Conservation (phyloP, 1,140 invertebrate genomes). For the Sarcophaga bullata region DNA sequence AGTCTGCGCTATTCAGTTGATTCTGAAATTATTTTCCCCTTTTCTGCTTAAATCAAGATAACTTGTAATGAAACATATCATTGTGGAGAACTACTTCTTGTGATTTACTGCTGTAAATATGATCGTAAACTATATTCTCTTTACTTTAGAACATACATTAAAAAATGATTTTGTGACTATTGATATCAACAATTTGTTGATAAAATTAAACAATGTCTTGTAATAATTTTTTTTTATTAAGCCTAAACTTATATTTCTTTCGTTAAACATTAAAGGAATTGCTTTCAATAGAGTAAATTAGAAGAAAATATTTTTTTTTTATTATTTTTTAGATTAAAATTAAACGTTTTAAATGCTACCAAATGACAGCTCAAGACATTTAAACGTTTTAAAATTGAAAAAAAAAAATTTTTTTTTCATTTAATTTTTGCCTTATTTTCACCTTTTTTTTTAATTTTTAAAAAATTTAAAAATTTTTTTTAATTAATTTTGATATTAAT, state of each 20-base stretch:
- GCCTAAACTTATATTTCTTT: too few relatives aligned
- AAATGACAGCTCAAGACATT: not conserved
- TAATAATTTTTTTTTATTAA: too few relatives aligned
- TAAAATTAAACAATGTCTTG: too few relatives aligned
- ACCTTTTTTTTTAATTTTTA: not conserved
- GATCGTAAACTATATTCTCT: too few relatives aligned
- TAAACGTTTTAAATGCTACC: not conserved
- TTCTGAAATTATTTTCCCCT: too few relatives aligned
- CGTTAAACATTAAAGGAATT: not conserved
- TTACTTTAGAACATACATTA: too few relatives aligned
- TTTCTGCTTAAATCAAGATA: too few relatives aligned
- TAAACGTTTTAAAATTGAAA: not conserved
- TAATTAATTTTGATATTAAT: conserved; percentile 29
- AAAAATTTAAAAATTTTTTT: not conserved
- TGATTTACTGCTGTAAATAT: too few relatives aligned
- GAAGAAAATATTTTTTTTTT: not conserved
- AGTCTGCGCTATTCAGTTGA: too few relatives aligned
- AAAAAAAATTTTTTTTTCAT: not conserved
- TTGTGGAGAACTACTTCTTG: too few relatives aligned
- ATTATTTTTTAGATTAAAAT: conserved; percentile 26
- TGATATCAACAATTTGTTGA: not conserved
- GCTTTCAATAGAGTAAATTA: conserved; percentile 37
- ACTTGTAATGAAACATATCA: too few relatives aligned
- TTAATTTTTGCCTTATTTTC: conserved; percentile 9
- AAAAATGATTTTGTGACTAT: not conserved